Evolutionary conservation across 2,797 vertebrate genomes (phyloP).

Genomic region (Falco biarmicus): DNA sequence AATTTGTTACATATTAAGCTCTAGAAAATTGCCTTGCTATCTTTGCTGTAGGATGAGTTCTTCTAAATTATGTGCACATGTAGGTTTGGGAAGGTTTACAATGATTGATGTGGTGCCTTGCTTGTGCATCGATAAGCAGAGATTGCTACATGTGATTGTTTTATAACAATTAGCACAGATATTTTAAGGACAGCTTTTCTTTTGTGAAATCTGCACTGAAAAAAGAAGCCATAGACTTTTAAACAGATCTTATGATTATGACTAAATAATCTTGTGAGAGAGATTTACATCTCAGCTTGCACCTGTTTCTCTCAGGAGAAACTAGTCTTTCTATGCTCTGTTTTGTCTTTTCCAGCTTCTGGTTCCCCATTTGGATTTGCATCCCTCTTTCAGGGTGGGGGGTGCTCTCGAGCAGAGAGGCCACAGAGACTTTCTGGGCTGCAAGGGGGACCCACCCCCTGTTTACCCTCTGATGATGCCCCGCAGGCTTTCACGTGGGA

Average conservation of each 20-base stretch:
- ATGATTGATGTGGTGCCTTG: not conserved
- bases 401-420: not conserved
- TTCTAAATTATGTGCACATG: not conserved
- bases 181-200: conserved; percentile 18
- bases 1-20: conserved; percentile 7
- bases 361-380: not conserved
- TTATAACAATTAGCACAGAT: not conserved
- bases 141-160: conserved; percentile 4
- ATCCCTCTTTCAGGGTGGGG: not conserved
- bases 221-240: conserved; percentile 13
- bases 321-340: not conserved
- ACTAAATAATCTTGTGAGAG: not conserved
- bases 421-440: not conserved
- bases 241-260: not conserved
- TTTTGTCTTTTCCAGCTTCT: not conserved
- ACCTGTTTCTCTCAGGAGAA: not conserved
- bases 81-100: conserved; percentile 1
- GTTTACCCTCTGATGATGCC: not conserved
- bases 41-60: not conserved
- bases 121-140: not conserved
- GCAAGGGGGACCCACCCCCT: not conserved
- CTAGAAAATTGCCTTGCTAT: not conserved
- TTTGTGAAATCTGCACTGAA: not conserved
- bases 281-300: not conserved
- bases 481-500: not conserved